A percentile compares a stretch with the other conserved stretches of the same genome.
Evolutionary conservation across 2,113 vertebrate genomes (phyloP).

Genomic region (Etia nguti): DNA sequence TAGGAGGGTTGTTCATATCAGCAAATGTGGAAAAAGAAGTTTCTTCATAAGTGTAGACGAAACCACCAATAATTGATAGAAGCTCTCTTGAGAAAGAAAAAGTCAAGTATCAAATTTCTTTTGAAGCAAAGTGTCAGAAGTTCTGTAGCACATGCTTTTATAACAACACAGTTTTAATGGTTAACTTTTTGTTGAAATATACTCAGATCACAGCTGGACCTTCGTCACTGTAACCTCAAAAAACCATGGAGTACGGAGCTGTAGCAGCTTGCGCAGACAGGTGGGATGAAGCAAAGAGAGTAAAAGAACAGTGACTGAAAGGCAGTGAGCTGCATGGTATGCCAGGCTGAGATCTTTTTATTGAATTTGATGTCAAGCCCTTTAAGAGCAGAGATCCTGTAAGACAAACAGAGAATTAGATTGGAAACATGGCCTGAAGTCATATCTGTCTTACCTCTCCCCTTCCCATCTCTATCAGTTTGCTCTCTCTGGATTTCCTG

Average conservation of each 20-base stretch:
- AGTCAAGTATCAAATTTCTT: not conserved
- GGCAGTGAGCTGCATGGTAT: constrained; percentile 41
- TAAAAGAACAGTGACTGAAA: constrained; percentile 35
- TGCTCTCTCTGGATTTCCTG: constrained; percentile 3
- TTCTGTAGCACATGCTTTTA: not conserved
- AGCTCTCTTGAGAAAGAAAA: not conserved
- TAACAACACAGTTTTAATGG: not conserved
- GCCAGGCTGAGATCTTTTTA: constrained; percentile 51
- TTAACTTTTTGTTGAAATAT: not conserved
- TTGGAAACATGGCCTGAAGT: constrained; percentile 58
- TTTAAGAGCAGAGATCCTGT: constrained; percentile 58
- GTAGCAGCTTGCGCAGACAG: not conserved
- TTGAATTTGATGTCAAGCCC: constrained; percentile 69
- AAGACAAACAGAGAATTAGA: constrained; percentile 71
- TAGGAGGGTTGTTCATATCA: not conserved
- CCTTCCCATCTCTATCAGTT: not conserved
- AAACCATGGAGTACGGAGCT: constrained; percentile 27
- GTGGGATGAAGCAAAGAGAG: constrained; percentile 19
- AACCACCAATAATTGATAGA: not conserved
- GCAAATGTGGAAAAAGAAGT: not conserved
- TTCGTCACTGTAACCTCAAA: constrained; percentile 40
- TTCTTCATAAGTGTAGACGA: not conserved
- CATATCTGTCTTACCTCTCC: constrained; percentile 32
- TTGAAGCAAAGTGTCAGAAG: not conserved
- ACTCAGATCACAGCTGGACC: not conserved